phyloP scores from a whole-genome alignment of 1,140 invertebrate genomes.

The Psilanteris sp. region DNA sequence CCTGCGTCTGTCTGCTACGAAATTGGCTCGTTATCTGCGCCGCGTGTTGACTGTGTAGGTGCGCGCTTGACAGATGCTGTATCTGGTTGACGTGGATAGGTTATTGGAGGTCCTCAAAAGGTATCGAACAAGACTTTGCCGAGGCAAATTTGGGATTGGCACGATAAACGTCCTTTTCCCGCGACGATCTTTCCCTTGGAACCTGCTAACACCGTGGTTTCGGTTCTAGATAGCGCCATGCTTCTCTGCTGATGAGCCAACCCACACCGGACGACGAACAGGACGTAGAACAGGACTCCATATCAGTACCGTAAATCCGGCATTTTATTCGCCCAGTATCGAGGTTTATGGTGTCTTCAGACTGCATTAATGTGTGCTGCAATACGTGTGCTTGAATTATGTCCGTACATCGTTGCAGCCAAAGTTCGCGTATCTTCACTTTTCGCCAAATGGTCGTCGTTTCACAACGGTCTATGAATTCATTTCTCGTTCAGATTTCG shows the following conservation, averaged over 20 bases:
- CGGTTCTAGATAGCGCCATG: slow-evolving; percentile 67
- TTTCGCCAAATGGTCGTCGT: no score
- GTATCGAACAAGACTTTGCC: slow-evolving; percentile 69
- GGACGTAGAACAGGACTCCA: slow-evolving; percentile 64
- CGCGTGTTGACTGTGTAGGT: slow-evolving; percentile 65
- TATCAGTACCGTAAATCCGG: slow-evolving; percentile 79
- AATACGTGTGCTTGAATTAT: slow-evolving; percentile 76
- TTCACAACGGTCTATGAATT: no score
- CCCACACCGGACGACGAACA: slow-evolving; percentile 74
- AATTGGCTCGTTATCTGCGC: slow-evolving; percentile 50
- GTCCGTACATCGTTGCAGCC: slow-evolving; percentile 70
- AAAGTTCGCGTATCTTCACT: slow-evolving; percentile 76
- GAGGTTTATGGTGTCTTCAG: slow-evolving; percentile 79
- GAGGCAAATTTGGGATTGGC: slow-evolving; percentile 49
- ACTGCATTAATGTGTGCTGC: slow-evolving; percentile 53
- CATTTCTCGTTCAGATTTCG: no score
- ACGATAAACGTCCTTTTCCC: slow-evolving; percentile 42
- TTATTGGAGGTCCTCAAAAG: slow-evolving; percentile 77
- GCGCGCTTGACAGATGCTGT: slow-evolving; percentile 69
- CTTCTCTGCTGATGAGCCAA: slow-evolving; percentile 74
- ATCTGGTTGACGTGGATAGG: slow-evolving; percentile 68
- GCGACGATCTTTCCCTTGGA: background rate
- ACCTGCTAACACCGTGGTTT: slow-evolving; percentile 16
- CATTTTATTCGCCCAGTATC: slow-evolving; percentile 79
- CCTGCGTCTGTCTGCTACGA: slow-evolving; percentile 51